Evolutionary conservation across 2,888 invertebrate genomes (phyloP).

Genomic region (Dynastes tityus): DNA sequence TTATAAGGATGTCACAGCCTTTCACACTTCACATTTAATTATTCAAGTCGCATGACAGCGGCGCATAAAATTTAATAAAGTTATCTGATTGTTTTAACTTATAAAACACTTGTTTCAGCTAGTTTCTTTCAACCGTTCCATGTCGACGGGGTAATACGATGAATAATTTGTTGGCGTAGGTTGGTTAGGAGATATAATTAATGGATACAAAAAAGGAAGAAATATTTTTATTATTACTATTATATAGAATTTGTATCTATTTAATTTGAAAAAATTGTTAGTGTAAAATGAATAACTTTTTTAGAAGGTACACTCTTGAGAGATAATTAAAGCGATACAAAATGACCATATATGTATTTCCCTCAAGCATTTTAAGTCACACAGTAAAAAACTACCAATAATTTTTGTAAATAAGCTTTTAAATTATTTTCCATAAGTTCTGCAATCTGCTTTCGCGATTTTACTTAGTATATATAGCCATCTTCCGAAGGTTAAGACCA

Average conservation of each 20-base stretch:
- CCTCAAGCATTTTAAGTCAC: neutral
- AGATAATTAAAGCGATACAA: neutral
- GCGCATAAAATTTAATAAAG: slow-evolving; percentile 37
- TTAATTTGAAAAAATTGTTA: no score
- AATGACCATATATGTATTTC: no score
- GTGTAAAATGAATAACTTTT: no score
- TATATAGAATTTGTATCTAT: neutral
- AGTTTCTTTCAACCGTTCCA: slow-evolving; percentile 28
- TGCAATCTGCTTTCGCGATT: neutral
- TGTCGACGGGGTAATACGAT: slow-evolving; percentile 16
- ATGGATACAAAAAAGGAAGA: neutral
- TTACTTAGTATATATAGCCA: neutral
- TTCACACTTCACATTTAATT: slow-evolving; percentile 19
- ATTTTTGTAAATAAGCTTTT: neutral
- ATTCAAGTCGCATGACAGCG: slow-evolving; percentile 39
- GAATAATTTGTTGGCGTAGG: slow-evolving; percentile 29
- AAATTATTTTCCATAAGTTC: slow-evolving; percentile 10
- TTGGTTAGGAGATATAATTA: slow-evolving; percentile 11
- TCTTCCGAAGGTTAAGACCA: slow-evolving; percentile 11
- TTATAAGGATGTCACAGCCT: slow-evolving; percentile 29
- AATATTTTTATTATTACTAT: neutral
- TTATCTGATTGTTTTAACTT: slow-evolving; percentile 41
- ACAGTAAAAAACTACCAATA: neutral
- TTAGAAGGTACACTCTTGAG: neutral
- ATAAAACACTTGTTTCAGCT: slow-evolving; percentile 40